Evolutionary conservation across 2,797 vertebrate genomes (phyloP).

Genomic region (Darevskia mixta): DNA sequence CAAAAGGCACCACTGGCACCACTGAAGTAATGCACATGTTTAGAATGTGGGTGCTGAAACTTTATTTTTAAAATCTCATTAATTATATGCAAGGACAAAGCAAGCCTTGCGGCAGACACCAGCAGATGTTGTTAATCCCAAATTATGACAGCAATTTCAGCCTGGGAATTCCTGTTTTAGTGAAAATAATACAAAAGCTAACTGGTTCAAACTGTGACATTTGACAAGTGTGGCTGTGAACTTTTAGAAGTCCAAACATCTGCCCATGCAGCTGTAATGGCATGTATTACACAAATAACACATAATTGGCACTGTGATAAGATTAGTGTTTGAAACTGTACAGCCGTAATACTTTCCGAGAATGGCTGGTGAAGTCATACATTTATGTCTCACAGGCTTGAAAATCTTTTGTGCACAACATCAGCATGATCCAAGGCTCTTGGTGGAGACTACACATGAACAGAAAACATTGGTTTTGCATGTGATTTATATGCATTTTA

Average conservation of each 20-base stretch:
- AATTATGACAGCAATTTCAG: not conserved
- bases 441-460: not conserved
- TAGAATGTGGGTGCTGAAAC: not conserved
- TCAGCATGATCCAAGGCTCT: not conserved
- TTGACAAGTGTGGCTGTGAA: not conserved
- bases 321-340: not conserved
- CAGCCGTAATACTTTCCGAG: not conserved
- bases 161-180: not conserved
- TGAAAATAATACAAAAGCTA: not conserved
- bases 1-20: no score
- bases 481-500: no score
- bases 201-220: conserved; percentile 2
- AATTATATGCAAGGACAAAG: not conserved
- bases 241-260: not conserved
- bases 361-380: not conserved
- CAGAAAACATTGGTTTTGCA: no score
- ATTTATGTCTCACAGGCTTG: not conserved
- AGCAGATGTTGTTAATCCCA: not conserved
- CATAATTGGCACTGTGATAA: not conserved
- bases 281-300: not conserved
- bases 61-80: conserved; percentile 2
- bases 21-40: not conserved
- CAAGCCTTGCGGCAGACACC: not conserved
- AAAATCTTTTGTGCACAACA: not conserved
- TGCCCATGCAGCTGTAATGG: not conserved